These are phyloP conservation scores for Philaenus spumarius DNA, from an alignment of 1,140 invertebrate genomes.

Conservation along the genomic window DNA sequence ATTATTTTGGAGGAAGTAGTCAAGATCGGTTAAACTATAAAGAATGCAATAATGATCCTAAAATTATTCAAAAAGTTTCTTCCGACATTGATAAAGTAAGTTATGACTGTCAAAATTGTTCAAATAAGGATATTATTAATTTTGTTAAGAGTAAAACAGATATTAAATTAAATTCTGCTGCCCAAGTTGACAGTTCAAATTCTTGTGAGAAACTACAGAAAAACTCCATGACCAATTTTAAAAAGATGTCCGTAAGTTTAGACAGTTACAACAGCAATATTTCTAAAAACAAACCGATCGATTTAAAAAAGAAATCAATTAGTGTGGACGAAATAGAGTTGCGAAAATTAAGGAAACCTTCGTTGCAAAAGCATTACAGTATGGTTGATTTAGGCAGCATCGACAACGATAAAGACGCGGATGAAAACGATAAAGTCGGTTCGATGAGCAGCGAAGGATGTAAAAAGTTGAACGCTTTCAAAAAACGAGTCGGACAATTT, in stretches of 20 bases:
- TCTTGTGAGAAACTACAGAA: not conserved
- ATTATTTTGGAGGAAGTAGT: not conserved
- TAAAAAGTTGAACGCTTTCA: slow-evolving; percentile 6
- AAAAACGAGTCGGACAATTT: slow-evolving; percentile 18
- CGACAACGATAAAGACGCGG: not conserved
- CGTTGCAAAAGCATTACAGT: slow-evolving; percentile 27
- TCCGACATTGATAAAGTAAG: too few species aligned
- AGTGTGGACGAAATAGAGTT: slow-evolving; percentile 31
- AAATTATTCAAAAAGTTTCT: too few species aligned
- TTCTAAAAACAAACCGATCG: slow-evolving; percentile 9
- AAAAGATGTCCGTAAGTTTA: slow-evolving; percentile 10
- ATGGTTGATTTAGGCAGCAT: slow-evolving; percentile 24
- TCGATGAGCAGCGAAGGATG: slow-evolving; percentile 4
- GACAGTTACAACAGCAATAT: not conserved
- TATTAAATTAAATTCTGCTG: not conserved
- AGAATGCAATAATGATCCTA: too few species aligned
- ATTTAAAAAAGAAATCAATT: slow-evolving; percentile 24
- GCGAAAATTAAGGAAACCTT: slow-evolving; percentile 15
- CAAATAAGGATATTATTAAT: too few species aligned
- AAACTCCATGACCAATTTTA: slow-evolving; percentile 4
- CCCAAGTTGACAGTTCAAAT: too few species aligned
- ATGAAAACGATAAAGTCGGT: slow-evolving; percentile 21
- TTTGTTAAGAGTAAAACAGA: not conserved
- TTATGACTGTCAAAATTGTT: too few species aligned
- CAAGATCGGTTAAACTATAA: too few species aligned